These are phyloP conservation scores for Nycticryphes semicollaris DNA, from an alignment of 2,113 vertebrate species.

Conservation along the genomic window DNA sequence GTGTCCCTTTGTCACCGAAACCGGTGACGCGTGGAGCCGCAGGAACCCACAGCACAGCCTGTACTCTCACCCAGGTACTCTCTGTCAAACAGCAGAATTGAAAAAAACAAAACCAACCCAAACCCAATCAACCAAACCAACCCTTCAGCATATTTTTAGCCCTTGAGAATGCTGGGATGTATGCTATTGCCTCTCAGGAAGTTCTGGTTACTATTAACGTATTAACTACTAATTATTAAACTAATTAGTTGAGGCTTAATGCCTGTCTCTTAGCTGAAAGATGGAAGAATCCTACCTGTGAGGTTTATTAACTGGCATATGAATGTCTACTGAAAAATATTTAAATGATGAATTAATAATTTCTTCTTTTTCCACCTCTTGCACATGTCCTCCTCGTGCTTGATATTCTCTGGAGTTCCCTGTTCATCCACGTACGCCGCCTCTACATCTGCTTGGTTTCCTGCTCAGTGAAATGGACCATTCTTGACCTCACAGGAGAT, in stretches of 20 bases:
- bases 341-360: neutral
- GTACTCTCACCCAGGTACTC: neutral
- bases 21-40: accelerated
- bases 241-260: neutral
- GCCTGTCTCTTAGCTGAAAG: neutral
- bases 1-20: neutral
- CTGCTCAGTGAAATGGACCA: neutral
- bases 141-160: neutral
- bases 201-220: neutral
- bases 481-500: neutral
- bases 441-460: neutral
- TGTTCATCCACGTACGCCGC: neutral
- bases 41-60: neutral
- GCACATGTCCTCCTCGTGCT: neutral
- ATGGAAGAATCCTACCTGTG: neutral
- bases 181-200: neutral
- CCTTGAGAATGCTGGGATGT: neutral
- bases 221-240: neutral
- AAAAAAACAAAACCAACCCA: accelerated
- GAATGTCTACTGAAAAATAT: neutral
- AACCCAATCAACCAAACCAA: neutral
- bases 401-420: neutral
- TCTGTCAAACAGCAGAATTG: neutral
- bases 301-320: neutral
- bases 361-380: neutral